phyloP scores from a whole-genome alignment of 2,888 invertebrate genomes.

The Drosophila phalerata region DNA sequence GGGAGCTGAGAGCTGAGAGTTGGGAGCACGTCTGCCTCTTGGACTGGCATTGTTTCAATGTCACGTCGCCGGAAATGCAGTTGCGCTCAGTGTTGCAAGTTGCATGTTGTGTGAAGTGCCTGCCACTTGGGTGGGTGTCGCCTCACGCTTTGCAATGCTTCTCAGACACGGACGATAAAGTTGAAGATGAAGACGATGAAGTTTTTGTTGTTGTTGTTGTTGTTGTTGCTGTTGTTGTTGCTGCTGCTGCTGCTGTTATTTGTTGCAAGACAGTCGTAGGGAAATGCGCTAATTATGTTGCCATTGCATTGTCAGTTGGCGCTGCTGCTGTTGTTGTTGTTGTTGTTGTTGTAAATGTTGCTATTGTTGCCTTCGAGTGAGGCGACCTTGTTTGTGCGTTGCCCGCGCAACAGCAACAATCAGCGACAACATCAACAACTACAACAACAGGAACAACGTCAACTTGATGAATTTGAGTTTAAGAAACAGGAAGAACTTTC shows the following conservation, averaged over 20 bases:
- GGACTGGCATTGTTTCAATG: conserved; percentile 72
- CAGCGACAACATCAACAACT: conserved; percentile 4
- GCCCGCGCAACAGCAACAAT: conserved; percentile 12
- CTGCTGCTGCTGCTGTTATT: conserved; percentile 7
- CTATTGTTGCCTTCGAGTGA: conserved; percentile 37
- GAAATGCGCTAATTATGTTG: conserved; percentile 77
- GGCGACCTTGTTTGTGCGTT: conserved; percentile 50
- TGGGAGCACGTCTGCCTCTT: conserved; percentile 31
- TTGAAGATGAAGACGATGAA: conserved; percentile 41
- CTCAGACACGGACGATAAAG: conserved; percentile 56
- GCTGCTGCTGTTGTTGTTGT: conserved; percentile 10
- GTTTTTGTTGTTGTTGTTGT: conserved; percentile 8
- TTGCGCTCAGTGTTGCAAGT: conserved; percentile 28
- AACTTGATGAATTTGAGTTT: conserved; percentile 38
- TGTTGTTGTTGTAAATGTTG: conserved; percentile 1
- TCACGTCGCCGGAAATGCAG: conserved; percentile 68
- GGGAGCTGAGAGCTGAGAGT: conserved; percentile 20
- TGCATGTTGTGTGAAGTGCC: conserved; percentile 54
- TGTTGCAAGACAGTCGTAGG: conserved; percentile 46
- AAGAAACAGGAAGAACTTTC: conserved; percentile 39
- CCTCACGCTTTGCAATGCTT: conserved; percentile 12
- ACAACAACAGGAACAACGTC: conserved; percentile 7
- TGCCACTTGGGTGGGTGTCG: conserved; percentile 45
- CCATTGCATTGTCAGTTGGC: conserved; percentile 42
- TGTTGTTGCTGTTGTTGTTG: conserved; percentile 14